Percentiles rank a stretch among this genome's conserved stretches.
phyloP scores from a whole-genome alignment of 2,888 invertebrate species.

The Stenodera caucasica region DNA sequence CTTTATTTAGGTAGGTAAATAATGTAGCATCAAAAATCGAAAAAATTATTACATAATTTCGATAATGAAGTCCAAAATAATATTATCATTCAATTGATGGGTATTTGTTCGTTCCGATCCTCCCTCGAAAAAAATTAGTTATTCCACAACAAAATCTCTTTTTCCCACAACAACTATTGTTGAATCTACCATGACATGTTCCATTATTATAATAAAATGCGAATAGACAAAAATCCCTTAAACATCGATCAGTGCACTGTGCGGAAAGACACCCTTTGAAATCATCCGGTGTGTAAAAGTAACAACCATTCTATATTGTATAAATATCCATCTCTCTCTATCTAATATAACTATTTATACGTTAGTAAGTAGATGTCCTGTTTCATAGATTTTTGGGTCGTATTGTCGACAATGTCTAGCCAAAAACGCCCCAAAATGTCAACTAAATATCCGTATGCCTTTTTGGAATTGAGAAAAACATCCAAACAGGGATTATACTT shows the following conservation, averaged over 20 bases:
- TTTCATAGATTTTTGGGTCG: no score
- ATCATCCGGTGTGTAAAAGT: slow-evolving; percentile 45
- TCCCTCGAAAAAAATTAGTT: background rate
- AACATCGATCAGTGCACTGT: slow-evolving; percentile 34
- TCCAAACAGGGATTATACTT: slow-evolving; percentile 38
- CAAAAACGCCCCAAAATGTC: slow-evolving; percentile 44
- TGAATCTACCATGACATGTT: slow-evolving; percentile 3
- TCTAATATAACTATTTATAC: background rate
- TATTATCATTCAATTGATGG: background rate
- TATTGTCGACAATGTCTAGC: slow-evolving; percentile 22
- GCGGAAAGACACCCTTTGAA: slow-evolving; percentile 45
- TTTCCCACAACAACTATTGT: background rate
- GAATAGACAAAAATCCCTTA: slow-evolving; percentile 1
- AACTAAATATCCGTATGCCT: slow-evolving; percentile 50
- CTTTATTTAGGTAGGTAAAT: no score
- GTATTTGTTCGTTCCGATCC: background rate
- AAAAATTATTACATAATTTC: background rate
- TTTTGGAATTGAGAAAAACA: slow-evolving; percentile 36
- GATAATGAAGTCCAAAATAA: background rate
- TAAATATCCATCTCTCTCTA: slow-evolving; percentile 14
- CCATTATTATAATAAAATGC: background rate
- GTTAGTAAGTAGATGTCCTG: no score
- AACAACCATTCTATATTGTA: slow-evolving; percentile 36
- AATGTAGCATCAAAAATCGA: no score
- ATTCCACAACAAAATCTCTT: background rate